A percentile compares a stretch with the other conserved stretches of the same genome.
These are phyloP conservation scores for Catocala sponsa DNA, from an alignment of 2,888 invertebrate genomes.

Conservation along the genomic window DNA sequence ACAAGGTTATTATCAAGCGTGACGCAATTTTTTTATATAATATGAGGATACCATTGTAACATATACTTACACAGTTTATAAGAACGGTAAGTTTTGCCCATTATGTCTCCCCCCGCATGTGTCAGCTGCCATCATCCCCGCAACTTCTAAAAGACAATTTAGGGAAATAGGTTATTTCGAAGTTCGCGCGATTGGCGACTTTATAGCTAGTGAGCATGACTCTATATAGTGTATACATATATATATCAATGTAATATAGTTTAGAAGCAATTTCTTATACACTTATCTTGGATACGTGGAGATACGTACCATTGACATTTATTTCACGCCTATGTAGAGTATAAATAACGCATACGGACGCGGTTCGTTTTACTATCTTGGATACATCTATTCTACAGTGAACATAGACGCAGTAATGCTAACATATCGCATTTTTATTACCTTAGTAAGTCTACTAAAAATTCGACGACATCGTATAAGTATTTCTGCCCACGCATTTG, in stretches of 20 bases:
- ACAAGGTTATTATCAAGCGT: too few species aligned
- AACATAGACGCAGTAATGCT: too few species aligned
- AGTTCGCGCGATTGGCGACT: neutral
- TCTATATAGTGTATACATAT: neutral
- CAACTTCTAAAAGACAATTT: constrained; percentile 4
- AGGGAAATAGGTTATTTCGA: constrained; percentile 6
- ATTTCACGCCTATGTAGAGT: constrained; percentile 11
- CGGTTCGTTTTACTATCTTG: neutral
- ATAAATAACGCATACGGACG: neutral
- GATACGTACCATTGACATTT: constrained; percentile 37
- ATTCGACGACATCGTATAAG: too few species aligned
- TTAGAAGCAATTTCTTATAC: constrained; percentile 11
- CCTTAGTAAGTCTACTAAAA: too few species aligned
- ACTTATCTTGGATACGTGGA: constrained; percentile 14
- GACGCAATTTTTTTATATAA: neutral
- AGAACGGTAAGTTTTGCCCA: constrained; percentile 3
- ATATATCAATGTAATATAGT: constrained; percentile 6
- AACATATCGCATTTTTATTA: too few species aligned
- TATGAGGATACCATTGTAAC: neutral
- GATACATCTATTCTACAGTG: too few species aligned
- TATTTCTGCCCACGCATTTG: too few species aligned
- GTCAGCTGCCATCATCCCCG: constrained; percentile 4
- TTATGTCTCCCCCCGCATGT: neutral
- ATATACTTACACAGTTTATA: neutral
- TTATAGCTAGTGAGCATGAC: neutral